These are phyloP conservation scores for Lepeophtheirus nordmannii DNA, from an alignment of 2,888 invertebrate genomes.

Conservation along the genomic window DNA sequence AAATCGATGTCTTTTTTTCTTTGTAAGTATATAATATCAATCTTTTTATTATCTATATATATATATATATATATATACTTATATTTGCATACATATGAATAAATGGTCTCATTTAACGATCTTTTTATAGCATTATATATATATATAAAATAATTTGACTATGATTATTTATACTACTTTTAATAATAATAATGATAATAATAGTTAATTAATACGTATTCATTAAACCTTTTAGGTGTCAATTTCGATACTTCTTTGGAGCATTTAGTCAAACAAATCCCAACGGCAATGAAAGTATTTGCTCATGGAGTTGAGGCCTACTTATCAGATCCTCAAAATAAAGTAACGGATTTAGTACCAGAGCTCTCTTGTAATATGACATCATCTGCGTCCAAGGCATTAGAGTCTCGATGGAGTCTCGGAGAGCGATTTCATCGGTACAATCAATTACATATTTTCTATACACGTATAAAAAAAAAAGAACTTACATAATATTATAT, in stretches of 20 bases:
- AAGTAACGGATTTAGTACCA: constrained; percentile 48
- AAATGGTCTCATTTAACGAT: no score
- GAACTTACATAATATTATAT: background rate
- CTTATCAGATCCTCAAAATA: constrained; percentile 54
- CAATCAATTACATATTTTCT: constrained; percentile 29
- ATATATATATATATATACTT: no score
- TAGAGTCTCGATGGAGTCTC: constrained; percentile 58
- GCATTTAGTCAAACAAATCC: constrained; percentile 68
- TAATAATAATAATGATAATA: no score
- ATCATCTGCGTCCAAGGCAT: constrained; percentile 39
- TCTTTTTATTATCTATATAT: no score
- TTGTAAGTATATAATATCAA: no score
- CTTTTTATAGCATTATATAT: no score
- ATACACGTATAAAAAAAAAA: background rate
- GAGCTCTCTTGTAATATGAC: constrained; percentile 62
- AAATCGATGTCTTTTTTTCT: no score
- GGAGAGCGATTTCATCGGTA: constrained; percentile 57
- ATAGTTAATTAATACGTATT: no score
- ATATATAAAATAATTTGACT: no score
- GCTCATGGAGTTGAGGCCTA: constrained; percentile 82
- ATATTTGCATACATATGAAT: no score
- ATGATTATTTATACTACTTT: no score
- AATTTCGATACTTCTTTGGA: constrained; percentile 75
- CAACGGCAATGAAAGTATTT: constrained; percentile 81
- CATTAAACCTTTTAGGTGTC: constrained; percentile 43